Conservation (phyloP, 2,888 invertebrate genomes). For the Andrena minutula region DNA sequence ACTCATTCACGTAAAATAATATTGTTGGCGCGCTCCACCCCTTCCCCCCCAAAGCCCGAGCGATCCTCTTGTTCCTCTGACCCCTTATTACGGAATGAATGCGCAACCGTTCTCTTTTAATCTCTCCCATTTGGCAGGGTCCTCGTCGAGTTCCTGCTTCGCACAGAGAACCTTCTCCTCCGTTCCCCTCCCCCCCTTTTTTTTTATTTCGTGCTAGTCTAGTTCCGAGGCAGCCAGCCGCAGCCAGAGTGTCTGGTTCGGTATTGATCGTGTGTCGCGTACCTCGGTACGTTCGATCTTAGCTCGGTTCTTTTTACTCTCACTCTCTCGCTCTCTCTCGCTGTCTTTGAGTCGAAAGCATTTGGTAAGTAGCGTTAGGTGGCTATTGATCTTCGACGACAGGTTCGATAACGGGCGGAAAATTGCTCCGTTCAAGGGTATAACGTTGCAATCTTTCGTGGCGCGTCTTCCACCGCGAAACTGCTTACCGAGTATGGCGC, state of each 20-base stretch:
- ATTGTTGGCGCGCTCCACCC: slow-evolving; percentile 7
- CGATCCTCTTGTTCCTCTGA: slow-evolving; percentile 25
- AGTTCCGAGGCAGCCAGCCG: slow-evolving; percentile 52
- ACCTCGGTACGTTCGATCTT: slow-evolving; percentile 41
- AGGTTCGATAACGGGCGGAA: too few species aligned
- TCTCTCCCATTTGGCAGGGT: slow-evolving; percentile 43
- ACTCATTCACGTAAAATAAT: slow-evolving; percentile 39
- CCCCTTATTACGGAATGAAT: slow-evolving; percentile 51
- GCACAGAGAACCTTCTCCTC: slow-evolving; percentile 26
- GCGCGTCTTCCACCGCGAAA: too few species aligned
- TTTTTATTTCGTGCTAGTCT: slow-evolving; percentile 48
- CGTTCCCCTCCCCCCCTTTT: slow-evolving; percentile 19
- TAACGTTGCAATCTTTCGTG: too few species aligned
- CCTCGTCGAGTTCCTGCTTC: slow-evolving; percentile 1
- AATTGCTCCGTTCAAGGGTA: too few species aligned
- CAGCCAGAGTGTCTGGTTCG: slow-evolving; percentile 73
- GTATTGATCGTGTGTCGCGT: slow-evolving; percentile 79
- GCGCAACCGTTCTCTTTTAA: slow-evolving; percentile 41
- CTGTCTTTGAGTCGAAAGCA: not conserved
- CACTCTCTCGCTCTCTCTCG: not conserved
- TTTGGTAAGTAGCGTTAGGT: not conserved
- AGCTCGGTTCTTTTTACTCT: not conserved
- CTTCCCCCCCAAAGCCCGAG: not conserved
- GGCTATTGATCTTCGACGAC: slow-evolving; percentile 12
- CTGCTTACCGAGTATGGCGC: too few species aligned